A percentile compares a stretch with the other conserved stretches of the same genome.
Evolutionary conservation across 2,888 invertebrate species (phyloP).

Genomic region (Stictocephala bisonia): DNA sequence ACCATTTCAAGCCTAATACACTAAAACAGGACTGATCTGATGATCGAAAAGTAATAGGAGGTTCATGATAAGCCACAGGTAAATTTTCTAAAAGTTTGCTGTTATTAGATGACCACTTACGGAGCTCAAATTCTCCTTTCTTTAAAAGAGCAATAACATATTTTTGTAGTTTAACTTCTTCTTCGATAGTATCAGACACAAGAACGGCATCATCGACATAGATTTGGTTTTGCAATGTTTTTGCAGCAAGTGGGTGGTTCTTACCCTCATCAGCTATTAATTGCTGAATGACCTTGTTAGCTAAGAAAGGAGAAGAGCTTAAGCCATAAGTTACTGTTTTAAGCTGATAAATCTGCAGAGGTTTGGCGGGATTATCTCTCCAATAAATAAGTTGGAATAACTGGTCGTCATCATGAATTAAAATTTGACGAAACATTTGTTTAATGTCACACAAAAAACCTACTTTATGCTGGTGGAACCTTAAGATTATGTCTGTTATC

Average conservation of each 20-base stretch:
- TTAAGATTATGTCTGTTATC: not conserved
- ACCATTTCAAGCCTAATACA: too few relatives aligned
- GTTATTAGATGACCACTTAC: constrained; percentile 57
- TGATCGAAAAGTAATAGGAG: too few relatives aligned
- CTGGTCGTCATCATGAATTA: constrained; percentile 46
- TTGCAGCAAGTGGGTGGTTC: constrained; percentile 50
- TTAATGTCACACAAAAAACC: constrained; percentile 40
- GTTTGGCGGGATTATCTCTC: constrained; percentile 48
- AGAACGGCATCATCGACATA: constrained; percentile 59
- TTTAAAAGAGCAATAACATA: constrained; percentile 51
- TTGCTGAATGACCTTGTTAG: constrained; percentile 53
- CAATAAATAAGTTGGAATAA: constrained; percentile 57
- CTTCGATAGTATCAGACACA: constrained; percentile 49
- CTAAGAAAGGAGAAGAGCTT: constrained; percentile 54
- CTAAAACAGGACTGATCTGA: too few relatives aligned
- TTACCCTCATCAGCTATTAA: constrained; percentile 51
- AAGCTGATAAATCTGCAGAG: constrained; percentile 52
- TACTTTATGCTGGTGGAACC: constrained; percentile 6
- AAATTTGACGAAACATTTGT: constrained; percentile 51
- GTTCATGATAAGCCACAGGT: too few relatives aligned
- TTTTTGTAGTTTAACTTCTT: constrained; percentile 49
- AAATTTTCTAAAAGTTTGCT: constrained; percentile 26
- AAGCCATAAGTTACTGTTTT: constrained; percentile 57
- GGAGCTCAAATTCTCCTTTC: constrained; percentile 52
- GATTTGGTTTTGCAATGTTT: constrained; percentile 47